These are phyloP conservation scores for Gorsachius goisagi DNA, from an alignment of 2,113 vertebrate species.

Conservation along the genomic window DNA sequence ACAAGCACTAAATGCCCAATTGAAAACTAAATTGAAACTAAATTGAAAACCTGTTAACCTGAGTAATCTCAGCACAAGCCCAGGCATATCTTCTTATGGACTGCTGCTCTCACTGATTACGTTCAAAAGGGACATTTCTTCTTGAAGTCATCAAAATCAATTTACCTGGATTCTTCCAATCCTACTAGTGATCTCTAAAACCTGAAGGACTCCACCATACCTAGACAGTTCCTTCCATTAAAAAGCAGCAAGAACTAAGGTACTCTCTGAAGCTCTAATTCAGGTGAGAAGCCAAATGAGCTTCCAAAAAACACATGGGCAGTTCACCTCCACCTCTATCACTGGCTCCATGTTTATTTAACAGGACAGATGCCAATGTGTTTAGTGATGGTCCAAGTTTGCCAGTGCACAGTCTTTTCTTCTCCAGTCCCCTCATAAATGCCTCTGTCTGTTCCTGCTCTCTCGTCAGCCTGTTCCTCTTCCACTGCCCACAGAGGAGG, in stretches of 20 bases:
- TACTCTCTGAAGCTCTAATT: background rate
- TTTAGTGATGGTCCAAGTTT: background rate
- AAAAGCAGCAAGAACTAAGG: background rate
- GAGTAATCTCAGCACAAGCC: background rate
- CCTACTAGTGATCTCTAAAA: background rate
- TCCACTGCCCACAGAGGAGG: background rate
- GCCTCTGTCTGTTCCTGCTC: background rate
- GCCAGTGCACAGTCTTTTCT: background rate
- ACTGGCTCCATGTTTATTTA: background rate
- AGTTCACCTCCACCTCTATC: background rate
- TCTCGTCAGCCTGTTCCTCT: background rate
- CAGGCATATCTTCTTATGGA: background rate
- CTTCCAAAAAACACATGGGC: background rate
- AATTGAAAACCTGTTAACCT: background rate
- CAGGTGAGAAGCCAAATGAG: background rate
- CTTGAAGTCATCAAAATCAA: background rate
- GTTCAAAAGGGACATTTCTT: background rate
- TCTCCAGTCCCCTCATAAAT: background rate
- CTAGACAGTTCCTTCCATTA: background rate
- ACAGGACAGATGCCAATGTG: background rate
- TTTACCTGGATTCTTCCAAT: background rate
- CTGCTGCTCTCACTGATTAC: background rate
- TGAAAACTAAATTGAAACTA: background rate
- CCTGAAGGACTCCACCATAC: background rate
- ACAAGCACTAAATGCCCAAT: background rate